phyloP scores from a whole-genome alignment of 2,113 vertebrate genomes.

The Oryzias curvinotus region DNA sequence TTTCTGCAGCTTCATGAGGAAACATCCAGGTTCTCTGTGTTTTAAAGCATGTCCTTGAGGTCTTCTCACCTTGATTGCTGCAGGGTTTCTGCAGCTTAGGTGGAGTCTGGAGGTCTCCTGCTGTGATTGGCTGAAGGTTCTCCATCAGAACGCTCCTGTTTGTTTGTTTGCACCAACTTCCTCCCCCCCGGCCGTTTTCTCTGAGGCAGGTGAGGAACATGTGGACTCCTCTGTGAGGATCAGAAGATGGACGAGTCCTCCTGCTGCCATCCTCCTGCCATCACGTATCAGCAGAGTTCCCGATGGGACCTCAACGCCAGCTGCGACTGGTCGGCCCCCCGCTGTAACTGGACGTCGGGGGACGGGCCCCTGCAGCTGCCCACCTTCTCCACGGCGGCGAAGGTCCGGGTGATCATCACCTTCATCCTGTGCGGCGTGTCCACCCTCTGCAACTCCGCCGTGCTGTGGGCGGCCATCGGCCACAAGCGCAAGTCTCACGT shows the following conservation, averaged over 20 bases:
- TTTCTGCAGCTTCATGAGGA: background rate
- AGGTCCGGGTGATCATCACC: slow-evolving; percentile 63
- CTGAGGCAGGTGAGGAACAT: slow-evolving; percentile 4
- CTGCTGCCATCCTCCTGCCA: slow-evolving; percentile 20
- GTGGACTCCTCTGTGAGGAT: slow-evolving; percentile 34
- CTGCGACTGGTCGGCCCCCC: slow-evolving; percentile 33
- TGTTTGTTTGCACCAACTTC: slow-evolving; percentile 9
- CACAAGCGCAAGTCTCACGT: slow-evolving; percentile 74
- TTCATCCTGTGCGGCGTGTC: slow-evolving; percentile 63
- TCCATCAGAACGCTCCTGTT: slow-evolving; percentile 1
- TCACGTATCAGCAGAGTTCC: slow-evolving; percentile 36
- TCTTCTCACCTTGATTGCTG: background rate
- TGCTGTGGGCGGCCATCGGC: slow-evolving; percentile 51
- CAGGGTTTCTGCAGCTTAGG: background rate
- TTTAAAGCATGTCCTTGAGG: background rate
- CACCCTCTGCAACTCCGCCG: slow-evolving; percentile 55
- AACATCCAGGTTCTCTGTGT: background rate
- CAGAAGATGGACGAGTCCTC: slow-evolving; percentile 51
- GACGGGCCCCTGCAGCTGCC: slow-evolving; percentile 46
- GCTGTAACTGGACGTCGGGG: slow-evolving; percentile 39
- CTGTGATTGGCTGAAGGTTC: slow-evolving; percentile 6
- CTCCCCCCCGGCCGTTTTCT: background rate
- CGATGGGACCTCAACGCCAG: slow-evolving; percentile 39
- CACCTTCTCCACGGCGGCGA: slow-evolving; percentile 62
- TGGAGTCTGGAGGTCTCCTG: background rate